Percentiles rank a stretch among this genome's conserved stretches.
These are phyloP conservation scores for Spatulosminthurus flaviceps DNA, from an alignment of 2,888 invertebrate genomes.

Conservation along the genomic window DNA sequence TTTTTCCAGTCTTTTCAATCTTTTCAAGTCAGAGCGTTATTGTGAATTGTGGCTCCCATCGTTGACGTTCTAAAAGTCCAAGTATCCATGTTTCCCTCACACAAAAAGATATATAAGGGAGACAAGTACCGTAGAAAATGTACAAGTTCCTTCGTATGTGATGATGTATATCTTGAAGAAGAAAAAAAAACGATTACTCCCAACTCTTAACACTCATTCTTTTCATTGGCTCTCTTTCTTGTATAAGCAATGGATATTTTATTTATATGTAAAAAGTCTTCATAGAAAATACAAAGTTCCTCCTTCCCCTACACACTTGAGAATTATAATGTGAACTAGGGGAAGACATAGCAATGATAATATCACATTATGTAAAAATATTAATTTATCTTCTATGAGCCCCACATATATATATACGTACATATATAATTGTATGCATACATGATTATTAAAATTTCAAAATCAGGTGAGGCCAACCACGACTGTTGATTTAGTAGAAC, in stretches of 20 bases:
- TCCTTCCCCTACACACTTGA: neutral
- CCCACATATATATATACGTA: too few relatives aligned
- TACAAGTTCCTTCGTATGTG: neutral
- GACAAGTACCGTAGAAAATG: neutral
- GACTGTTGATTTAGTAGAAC: neutral
- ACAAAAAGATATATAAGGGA: neutral
- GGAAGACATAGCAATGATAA: too few relatives aligned
- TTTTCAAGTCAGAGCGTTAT: constrained; percentile 40
- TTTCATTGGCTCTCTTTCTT: neutral
- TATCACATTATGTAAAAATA: too few relatives aligned
- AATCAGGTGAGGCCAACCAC: constrained; percentile 4
- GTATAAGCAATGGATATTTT: neutral
- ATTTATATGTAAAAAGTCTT: too few relatives aligned
- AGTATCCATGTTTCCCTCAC: constrained; percentile 15
- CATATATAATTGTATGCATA: too few relatives aligned
- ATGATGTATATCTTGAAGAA: neutral
- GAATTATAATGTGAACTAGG: neutral
- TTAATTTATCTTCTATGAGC: too few relatives aligned
- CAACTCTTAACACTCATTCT: neutral
- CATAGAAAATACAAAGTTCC: too few relatives aligned
- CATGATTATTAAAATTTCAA: neutral
- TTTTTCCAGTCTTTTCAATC: constrained; percentile 40
- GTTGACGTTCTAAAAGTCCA: constrained; percentile 37
- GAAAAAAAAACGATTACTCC: neutral
- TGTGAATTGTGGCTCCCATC: constrained; percentile 33